phyloP scores from a whole-genome alignment of 2,888 invertebrate genomes.

The Choristoneura rosaceana region DNA sequence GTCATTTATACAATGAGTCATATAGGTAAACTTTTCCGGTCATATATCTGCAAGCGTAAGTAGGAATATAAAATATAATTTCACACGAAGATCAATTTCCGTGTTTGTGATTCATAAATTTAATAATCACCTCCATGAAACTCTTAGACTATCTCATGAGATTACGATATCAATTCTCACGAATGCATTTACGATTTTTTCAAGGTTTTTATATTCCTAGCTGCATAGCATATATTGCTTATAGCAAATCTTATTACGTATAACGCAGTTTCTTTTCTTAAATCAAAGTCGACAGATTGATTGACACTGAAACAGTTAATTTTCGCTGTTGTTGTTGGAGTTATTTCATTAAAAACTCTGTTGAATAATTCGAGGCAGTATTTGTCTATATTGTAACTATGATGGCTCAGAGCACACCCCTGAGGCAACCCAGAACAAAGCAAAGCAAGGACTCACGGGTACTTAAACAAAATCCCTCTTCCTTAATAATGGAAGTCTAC shows the following conservation, averaged over 20 bases:
- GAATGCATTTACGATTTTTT: background rate
- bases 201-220: background rate
- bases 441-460: background rate
- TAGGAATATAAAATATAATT: slow-evolving; percentile 12
- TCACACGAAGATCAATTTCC: slow-evolving; percentile 26
- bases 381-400: background rate
- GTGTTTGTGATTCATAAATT: background rate
- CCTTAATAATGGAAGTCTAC: slow-evolving; percentile 17
- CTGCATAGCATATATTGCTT: background rate
- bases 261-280: no score
- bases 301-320: no score
- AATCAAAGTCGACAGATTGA: no score
- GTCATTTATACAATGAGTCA: no score
- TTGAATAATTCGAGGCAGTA: background rate
- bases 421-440: background rate
- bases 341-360: no score
- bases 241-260: no score
- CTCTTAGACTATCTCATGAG: background rate
- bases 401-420: background rate
- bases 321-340: no score
- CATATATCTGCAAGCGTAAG: background rate
- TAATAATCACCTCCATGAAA: background rate
- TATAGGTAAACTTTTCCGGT: no score
- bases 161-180: slow-evolving; percentile 20
- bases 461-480: background rate